A percentile compares a stretch with the other conserved stretches of the same genome.
Conservation (phyloP, 2,113 vertebrate species). For the Vulpes lagopus region DNA sequence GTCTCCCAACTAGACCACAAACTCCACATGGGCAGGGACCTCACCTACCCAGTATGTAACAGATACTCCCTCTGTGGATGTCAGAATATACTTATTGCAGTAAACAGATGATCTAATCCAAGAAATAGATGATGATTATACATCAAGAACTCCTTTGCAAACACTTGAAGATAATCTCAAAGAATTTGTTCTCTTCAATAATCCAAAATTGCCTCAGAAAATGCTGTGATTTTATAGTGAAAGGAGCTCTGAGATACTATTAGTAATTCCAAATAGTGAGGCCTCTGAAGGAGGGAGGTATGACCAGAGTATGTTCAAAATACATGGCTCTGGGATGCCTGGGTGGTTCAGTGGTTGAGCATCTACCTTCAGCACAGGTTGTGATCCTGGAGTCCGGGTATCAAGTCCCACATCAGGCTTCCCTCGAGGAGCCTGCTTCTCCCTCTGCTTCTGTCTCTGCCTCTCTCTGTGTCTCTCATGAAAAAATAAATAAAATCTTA, state of each 20-base stretch:
- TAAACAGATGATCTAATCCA: neutral
- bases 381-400: too few relatives aligned
- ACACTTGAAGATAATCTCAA: neutral
- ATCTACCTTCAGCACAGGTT: too few relatives aligned
- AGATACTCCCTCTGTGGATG: neutral
- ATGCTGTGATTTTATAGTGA: neutral
- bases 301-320: neutral
- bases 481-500: too few relatives aligned
- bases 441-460: too few relatives aligned
- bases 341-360: too few relatives aligned
- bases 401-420: too few relatives aligned
- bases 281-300: neutral
- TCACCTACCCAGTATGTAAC: neutral
- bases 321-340: too few relatives aligned
- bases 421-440: too few relatives aligned
- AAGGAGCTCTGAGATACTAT: neutral
- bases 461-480: too few relatives aligned
- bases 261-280: neutral
- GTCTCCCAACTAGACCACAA: neutral
- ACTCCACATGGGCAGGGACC: neutral
- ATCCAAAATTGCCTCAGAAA: neutral
- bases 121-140: neutral
- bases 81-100: neutral
- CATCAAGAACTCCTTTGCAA: neutral
- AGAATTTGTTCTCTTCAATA: neutral